phyloP scores from a whole-genome alignment of 1,140 invertebrate species.

The Nomia melanderi region DNA sequence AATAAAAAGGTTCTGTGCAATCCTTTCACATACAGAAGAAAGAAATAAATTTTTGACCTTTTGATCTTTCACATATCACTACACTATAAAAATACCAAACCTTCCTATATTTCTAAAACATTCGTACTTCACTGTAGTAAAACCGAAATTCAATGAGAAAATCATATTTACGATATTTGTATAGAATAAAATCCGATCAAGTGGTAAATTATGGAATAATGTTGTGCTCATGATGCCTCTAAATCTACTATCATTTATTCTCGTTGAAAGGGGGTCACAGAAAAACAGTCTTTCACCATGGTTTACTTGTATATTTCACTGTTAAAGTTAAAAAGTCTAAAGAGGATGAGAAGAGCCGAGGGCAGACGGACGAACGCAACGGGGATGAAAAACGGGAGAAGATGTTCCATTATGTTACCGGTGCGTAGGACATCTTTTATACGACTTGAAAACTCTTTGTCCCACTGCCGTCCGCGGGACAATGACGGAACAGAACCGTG shows the following conservation, averaged over 20 bases:
- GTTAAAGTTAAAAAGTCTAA: conserved; percentile 5
- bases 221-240: no score
- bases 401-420: conserved; percentile 24
- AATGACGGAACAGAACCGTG: conserved; percentile 40
- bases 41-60: background rate
- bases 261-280: no score
- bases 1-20: background rate
- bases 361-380: background rate
- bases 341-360: background rate
- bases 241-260: no score
- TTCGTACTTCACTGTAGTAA: no score
- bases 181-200: no score
- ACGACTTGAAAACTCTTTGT: conserved; percentile 47
- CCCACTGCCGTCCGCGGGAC: conserved; percentile 16
- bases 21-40: background rate
- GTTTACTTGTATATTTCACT: conserved; percentile 7
- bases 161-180: no score
- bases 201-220: no score
- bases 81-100: no score
- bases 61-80: no score
- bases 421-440: conserved; percentile 34
- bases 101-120: no score
- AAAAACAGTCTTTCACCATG: background rate
- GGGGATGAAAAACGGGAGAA: conserved; percentile 20
- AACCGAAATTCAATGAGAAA: no score